Evolutionary conservation across 2,888 invertebrate species (phyloP).

Genomic region (Anthrax anthrax): DNA sequence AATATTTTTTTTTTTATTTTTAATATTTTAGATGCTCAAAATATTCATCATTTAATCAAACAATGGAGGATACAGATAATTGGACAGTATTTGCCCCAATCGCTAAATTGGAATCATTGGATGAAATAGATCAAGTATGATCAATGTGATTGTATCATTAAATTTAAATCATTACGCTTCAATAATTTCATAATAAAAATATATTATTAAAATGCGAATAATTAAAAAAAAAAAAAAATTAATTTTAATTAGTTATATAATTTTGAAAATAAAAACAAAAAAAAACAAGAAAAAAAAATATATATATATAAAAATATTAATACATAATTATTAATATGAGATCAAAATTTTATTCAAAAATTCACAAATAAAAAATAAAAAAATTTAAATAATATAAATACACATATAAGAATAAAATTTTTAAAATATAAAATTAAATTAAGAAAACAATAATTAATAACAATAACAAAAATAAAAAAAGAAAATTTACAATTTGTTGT

Average conservation of each 20-base stretch:
- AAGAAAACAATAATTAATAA: too few relatives aligned
- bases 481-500: too few relatives aligned
- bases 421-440: too few relatives aligned
- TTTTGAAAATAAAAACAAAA: background rate
- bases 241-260: background rate
- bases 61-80: conserved; percentile 22
- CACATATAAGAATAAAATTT: too few relatives aligned
- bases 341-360: too few relatives aligned
- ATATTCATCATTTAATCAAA: conserved; percentile 23
- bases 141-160: conserved; percentile 14
- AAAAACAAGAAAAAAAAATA: background rate
- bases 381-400: too few relatives aligned
- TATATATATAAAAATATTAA: too few relatives aligned
- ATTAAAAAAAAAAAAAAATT: background rate
- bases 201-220: background rate
- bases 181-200: background rate
- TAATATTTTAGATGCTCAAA: conserved; percentile 19
- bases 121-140: conserved; percentile 41
- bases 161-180: too few relatives aligned
- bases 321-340: too few relatives aligned
- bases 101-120: conserved; percentile 49
- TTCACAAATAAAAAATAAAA: too few relatives aligned
- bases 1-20: background rate
- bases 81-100: conserved; percentile 40
- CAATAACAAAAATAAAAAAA: too few relatives aligned